Conservation (phyloP, 2,113 vertebrate species). For the Rhinopomastus cyanomelas region DNA sequence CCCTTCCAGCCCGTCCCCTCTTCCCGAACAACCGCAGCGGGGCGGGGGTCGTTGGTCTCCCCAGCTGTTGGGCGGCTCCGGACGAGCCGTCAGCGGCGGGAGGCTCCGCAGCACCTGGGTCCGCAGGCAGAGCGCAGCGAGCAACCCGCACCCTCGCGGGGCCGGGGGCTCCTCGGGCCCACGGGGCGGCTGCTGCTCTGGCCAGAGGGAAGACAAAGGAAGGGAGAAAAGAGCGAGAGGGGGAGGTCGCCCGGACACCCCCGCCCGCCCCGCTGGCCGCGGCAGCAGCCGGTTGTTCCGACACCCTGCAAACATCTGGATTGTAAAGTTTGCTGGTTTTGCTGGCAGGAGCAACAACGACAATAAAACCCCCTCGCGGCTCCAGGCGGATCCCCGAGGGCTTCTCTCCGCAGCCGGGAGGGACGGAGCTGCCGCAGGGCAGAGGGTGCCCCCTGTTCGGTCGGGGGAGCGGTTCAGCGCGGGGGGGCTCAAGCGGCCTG, state of each 20-base stretch:
- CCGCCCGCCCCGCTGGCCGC: not conserved
- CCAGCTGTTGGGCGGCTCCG: not conserved
- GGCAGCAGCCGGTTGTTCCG: not conserved
- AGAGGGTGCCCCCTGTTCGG: fast-evolving
- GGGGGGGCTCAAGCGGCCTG: not conserved
- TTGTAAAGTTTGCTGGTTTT: conserved; percentile 6
- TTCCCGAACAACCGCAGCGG: conserved; percentile 36
- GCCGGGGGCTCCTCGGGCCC: conserved; percentile 1
- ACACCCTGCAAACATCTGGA: conserved; percentile 22
- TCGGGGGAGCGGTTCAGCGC: fast-evolving
- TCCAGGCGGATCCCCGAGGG: not conserved
- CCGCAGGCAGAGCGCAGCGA: not conserved
- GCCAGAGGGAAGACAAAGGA: too few relatives aligned
- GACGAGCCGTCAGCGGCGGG: conserved; percentile 8
- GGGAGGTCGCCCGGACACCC: too few relatives aligned
- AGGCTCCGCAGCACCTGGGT: conserved; percentile 41
- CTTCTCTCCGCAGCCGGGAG: not conserved
- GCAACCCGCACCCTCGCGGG: conserved; percentile 3
- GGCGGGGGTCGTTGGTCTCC: conserved; percentile 31
- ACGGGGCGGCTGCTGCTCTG: too few relatives aligned
- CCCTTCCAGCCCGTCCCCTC: not conserved
- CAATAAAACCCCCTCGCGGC: not conserved
- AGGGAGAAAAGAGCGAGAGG: too few relatives aligned
- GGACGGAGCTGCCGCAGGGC: not conserved
- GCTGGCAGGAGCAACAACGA: not conserved